Percentiles rank a stretch among this genome's conserved stretches.
These are phyloP conservation scores for Agrochola macilenta DNA, from an alignment of 2,888 invertebrate genomes.

Conservation along the genomic window DNA sequence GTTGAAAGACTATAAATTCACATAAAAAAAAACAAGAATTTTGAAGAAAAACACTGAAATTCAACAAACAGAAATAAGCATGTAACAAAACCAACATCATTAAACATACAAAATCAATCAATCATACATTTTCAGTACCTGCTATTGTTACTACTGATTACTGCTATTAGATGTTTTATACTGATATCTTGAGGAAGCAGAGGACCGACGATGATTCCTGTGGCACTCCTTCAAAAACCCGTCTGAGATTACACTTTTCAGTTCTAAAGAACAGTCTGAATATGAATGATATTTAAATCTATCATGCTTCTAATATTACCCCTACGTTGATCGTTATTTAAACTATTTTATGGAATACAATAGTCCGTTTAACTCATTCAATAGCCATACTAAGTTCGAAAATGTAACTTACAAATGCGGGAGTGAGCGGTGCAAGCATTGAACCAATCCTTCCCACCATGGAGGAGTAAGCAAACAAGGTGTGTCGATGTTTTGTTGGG, in stretches of 20 bases:
- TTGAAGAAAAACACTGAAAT: background rate
- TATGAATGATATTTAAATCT: background rate
- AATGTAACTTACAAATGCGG: no score
- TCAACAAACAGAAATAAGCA: background rate
- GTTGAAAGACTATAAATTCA: background rate
- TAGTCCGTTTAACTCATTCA: no score
- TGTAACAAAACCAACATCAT: background rate
- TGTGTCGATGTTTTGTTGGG: constrained; percentile 90
- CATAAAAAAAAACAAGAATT: background rate
- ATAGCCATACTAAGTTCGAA: no score
- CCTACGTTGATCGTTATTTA: no score
- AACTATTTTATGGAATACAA: no score
- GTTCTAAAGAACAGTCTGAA: background rate
- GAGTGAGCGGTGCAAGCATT: no score
- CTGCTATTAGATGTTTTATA: background rate
- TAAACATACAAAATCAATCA: background rate
- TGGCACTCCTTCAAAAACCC: background rate
- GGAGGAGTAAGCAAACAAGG: no score
- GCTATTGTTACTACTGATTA: background rate
- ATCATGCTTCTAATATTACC: no score
- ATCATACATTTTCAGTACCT: background rate
- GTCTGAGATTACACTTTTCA: fast-evolving
- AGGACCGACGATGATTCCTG: background rate
- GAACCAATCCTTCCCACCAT: no score
- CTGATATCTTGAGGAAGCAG: background rate